phyloP scores from a whole-genome alignment of 2,888 invertebrate species.

The Lycocerus yunnanus region DNA sequence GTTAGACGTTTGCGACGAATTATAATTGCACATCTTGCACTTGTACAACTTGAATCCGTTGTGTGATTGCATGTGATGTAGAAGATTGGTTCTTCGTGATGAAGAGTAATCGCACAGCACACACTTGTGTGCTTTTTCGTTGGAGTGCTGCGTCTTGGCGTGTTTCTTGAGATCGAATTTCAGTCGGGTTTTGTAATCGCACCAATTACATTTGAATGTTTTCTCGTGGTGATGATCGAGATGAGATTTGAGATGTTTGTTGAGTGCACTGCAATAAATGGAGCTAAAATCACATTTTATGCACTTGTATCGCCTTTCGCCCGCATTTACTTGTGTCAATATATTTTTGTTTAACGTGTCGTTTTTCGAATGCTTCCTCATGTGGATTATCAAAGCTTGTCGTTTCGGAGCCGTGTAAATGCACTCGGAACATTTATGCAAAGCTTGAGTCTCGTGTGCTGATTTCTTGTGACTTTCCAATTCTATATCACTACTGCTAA shows the following conservation, averaged over 20 bases:
- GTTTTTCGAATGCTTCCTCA: conserved; percentile 10
- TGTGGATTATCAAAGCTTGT: conserved; percentile 14
- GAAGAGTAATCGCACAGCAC: conserved; percentile 3
- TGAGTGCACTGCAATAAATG: background rate
- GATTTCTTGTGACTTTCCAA: conserved; percentile 12
- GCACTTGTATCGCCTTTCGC: conserved; percentile 5
- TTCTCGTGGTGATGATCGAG: conserved; percentile 1
- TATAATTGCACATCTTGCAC: conserved; percentile 8
- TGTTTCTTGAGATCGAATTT: conserved; percentile 6
- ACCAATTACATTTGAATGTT: background rate
- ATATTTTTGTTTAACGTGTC: background rate
- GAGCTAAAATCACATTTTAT: conserved; percentile 8
- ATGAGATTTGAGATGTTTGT: background rate
- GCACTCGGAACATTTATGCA: conserved; percentile 17
- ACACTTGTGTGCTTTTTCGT: conserved; percentile 8
- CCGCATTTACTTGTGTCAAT: background rate
- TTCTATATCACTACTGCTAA: background rate
- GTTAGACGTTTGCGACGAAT: background rate
- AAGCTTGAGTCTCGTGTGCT: background rate
- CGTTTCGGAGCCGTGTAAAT: conserved; percentile 15
- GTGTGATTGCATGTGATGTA: conserved; percentile 12
- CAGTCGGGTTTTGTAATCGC: conserved; percentile 3
- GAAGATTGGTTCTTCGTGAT: background rate
- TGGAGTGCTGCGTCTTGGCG: conserved; percentile 3
- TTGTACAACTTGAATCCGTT: background rate